Percentiles rank a stretch among this genome's conserved stretches.
phyloP scores from a whole-genome alignment of 2,797 vertebrate species.

The Propithecus perrieri region DNA sequence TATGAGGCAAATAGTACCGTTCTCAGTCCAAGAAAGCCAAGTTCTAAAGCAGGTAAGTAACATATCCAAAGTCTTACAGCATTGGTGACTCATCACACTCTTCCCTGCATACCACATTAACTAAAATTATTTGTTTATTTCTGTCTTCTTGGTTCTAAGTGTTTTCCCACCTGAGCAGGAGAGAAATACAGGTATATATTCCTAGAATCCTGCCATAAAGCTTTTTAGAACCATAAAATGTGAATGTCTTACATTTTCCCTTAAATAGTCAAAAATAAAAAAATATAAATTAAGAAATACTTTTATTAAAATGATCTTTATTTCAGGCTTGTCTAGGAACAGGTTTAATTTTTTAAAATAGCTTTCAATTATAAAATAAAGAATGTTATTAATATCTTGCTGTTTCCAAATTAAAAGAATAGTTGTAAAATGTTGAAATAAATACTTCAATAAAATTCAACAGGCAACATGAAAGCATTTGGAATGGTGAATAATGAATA shows the following conservation, averaged over 20 bases:
- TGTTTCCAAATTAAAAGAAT: neutral
- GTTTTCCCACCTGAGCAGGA: neutral
- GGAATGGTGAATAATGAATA: neutral
- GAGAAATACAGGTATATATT: neutral
- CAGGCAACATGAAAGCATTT: neutral
- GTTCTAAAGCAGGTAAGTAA: neutral
- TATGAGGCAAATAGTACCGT: neutral
- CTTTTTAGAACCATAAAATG: neutral
- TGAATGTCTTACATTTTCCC: neutral
- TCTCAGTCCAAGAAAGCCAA: neutral
- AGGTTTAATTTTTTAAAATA: neutral
- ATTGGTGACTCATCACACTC: neutral
- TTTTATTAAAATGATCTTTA: neutral
- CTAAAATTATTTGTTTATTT: neutral
- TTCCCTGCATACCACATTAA: neutral
- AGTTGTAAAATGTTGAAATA: neutral
- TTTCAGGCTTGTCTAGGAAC: neutral
- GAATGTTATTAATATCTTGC: neutral
- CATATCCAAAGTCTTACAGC: neutral
- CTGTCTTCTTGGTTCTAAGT: neutral
- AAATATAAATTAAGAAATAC: neutral
- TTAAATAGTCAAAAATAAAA: neutral
- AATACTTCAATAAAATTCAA: neutral
- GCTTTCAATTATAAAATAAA: neutral
- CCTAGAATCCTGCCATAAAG: neutral